Evolutionary conservation across 2,113 vertebrate species (phyloP), one percentile per base, ranked within the genome.

Genomic region (Scomber colias): DNA sequence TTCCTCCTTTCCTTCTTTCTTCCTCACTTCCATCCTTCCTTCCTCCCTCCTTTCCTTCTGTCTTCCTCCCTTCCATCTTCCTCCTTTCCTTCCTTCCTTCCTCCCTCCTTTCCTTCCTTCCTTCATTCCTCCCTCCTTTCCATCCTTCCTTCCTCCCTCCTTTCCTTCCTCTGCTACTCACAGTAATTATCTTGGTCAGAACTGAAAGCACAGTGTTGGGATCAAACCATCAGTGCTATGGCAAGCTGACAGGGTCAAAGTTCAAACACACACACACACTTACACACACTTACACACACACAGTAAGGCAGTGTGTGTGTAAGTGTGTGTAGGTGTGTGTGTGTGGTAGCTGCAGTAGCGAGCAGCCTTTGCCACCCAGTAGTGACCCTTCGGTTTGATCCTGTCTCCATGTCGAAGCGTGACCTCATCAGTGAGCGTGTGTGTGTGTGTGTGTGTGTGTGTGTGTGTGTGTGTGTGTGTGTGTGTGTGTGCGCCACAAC

Each of bases 171-270:
- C 31, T 40, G 35, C 35, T 7, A 40, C 10, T 50, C 57, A 3
- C 14, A 7, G 5, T 64, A 16, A 70, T 64, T 63, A 40, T 3
- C 11, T 11, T 4, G 12, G 19, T 54, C 40, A 11, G 51, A 51
- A 35, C 46, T 40, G 24, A 3, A 44, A 54, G 64, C 55, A 21
- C 54, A 59, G 35, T 19, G 3, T 31, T 4, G 4, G 24, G 55
- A 74, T 59, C 49, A 40, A 60, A 65, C 49, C 15, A 13, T 45
- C 35, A 16, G 44, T 15, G 14, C 61, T 24, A 55, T 7, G 9
- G 54, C 16, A 61, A 66, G 61, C 27, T 44, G 24, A 64, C 46
- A 11, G 6, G 62, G 62, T 65, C 69, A 78, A 17, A 74, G 50
- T 54, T 48, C 62, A 50, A 35, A 40, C 35, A 40, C 35, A 40